Evolutionary conservation across 2,113 vertebrate genomes (phyloP).

Genomic region (Saguinus imperator): DNA sequence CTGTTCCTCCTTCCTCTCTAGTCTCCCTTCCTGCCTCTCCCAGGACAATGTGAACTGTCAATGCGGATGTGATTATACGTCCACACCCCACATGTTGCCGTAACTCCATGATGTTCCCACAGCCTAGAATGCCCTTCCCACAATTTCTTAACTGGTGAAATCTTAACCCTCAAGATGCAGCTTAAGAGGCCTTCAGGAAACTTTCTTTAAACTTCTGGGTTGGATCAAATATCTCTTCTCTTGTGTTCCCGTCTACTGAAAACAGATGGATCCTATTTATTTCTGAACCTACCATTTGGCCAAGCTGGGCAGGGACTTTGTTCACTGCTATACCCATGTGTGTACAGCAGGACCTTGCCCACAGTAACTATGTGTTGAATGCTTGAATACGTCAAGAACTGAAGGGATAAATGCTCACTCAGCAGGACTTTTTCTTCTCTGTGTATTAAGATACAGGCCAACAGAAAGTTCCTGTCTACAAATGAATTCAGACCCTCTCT

Average conservation of each 20-base stretch:
- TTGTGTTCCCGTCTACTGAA: neutral
- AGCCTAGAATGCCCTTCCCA: neutral
- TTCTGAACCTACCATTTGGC: neutral
- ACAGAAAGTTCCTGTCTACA: neutral
- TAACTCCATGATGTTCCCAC: neutral
- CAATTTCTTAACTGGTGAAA: neutral
- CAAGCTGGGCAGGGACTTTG: neutral
- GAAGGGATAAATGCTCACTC: neutral
- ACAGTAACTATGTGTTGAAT: neutral
- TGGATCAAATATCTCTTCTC: neutral
- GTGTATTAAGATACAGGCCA: neutral
- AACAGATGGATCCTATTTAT: neutral
- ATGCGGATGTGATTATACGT: neutral
- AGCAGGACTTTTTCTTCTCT: neutral
- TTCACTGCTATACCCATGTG: neutral
- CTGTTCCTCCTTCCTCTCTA: neutral
- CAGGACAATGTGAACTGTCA: neutral
- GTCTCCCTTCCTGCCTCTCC: neutral
- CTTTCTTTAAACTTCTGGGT: neutral
- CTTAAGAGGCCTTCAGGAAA: conserved; percentile 1
- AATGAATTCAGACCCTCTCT: neutral
- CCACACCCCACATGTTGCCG: neutral
- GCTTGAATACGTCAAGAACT: neutral
- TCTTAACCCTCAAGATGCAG: neutral
- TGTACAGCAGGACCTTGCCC: neutral